These are phyloP conservation scores for Odontophorus gujanensis DNA, from an alignment of 2,113 vertebrate genomes.

Conservation along the genomic window DNA sequence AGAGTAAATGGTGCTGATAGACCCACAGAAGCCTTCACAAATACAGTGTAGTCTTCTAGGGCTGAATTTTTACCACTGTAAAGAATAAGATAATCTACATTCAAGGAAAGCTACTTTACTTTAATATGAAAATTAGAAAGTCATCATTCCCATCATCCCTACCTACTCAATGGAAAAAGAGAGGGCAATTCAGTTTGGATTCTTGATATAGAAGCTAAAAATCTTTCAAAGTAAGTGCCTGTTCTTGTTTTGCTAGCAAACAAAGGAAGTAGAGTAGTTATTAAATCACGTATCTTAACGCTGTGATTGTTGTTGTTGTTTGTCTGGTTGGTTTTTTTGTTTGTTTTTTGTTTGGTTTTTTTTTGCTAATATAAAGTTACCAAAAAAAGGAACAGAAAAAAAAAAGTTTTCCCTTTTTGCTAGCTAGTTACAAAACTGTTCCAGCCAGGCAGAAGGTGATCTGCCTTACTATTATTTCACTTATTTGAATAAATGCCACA, in stretches of 20 bases:
- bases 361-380: background rate
- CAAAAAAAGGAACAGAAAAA: background rate
- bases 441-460: background rate
- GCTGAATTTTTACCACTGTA: background rate
- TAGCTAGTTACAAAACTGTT: background rate
- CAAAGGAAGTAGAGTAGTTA: background rate
- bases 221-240: background rate
- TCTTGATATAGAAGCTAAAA: background rate
- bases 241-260: background rate
- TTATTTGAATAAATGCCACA: background rate
- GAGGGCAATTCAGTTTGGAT: background rate
- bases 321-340: too few species aligned
- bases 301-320: background rate
- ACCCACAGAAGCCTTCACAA: background rate
- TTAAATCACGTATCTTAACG: background rate
- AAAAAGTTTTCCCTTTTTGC: background rate
- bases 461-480: background rate
- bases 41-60: background rate
- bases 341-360: background rate
- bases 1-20: background rate
- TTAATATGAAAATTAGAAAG: background rate
- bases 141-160: background rate
- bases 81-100: background rate
- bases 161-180: background rate
- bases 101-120: background rate